Base-by-base conservation (phyloP, 1,140 invertebrate genomes). In the Dinoponera quadriceps region DNA sequence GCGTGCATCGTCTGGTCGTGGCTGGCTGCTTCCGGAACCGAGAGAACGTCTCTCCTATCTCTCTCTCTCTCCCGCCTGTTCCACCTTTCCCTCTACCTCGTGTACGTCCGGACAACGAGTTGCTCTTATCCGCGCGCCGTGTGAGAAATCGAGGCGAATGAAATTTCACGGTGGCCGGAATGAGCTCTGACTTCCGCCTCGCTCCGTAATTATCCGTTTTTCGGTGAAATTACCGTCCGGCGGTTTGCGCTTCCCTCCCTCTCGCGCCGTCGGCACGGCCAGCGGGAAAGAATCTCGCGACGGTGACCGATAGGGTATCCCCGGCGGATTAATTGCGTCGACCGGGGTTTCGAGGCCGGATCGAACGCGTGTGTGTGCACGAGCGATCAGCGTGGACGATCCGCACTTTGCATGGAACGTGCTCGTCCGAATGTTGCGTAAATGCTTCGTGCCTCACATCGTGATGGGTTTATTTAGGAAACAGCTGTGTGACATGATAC, bases 1-100 rank as follows among this genome's bases (percentile, higher is more conserved):
- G 69, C 87, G 71, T 78, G 78, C 78, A 83, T 84, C 78, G 78
- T 66, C 77, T 51, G 66, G 75, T 89, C 82, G 85, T 48, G 85
- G 87, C 86, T 86, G 82, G 84, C 65, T 88, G 65, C 88, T 71
- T 74, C 57, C 72, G 71, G 57, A 74, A 83, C 33, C 22, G 22
- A 71, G 51, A 78, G 63, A 68, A 49, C 27, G 14, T 63, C 16
- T 62, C 38, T 62, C 57, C 62, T 18, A 22, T 44, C 33, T 18
- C 14, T 38, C 29, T 14, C 14, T 33, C 51, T 16, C 16, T 18
- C 16, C 3, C 16, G 0, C 29, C 7, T 44, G 3, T 44, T 33
- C 59, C 22, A 0, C 16, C 51, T 57, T 20, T 22, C 11, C 3
- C 22, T 51, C 44, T 29, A 22, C 29, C 71, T 44, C 16, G 7